Base-by-base conservation (phyloP, 1,140 invertebrate species). In the Chlorops oryzae region DNA sequence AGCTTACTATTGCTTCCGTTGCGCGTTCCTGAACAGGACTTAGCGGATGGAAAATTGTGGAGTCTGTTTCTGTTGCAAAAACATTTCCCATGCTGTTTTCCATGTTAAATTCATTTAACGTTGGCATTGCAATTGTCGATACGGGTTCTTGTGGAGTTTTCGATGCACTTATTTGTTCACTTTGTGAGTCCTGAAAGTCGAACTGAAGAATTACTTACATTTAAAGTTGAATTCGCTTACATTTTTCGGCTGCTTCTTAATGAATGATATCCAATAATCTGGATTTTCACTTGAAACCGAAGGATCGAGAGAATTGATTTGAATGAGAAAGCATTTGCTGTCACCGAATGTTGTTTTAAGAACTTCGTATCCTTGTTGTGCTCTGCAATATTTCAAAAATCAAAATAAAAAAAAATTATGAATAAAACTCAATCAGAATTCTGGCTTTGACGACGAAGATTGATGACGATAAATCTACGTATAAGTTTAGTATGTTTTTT, bases 291-390 rank as follows among this genome's bases (percentile, higher is more conserved):
- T 73, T 3, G 76, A 67, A 41, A 74, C 76, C 58, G 81, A 52
- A 0, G 46, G 25, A n/a, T 71, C 62, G 15, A 57, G 79, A 5
- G 92, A 94, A 73, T 96, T 96, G 48, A 95, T 88, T 69, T 84
- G 81, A 23, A 97, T 75, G 58, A 96, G 75, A 71, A 94, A 92
- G 73, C 91, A 95, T 65, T 87, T 87, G 52, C 82, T 80, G 25
- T 80, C 78, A 22, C 90, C 92, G 75, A 92, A 95, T 21, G 84
- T 82, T 38, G 83, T 83, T 73, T 92, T 92, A 68, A 96, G 81
- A 52, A 81, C 81, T 63, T 90, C 86, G 77, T 88, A 94, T 42
- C 85, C 75, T 58, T 82, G 77, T 71, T 91, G 86, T 48, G 90
- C 87, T 63, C 90, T 93, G 7, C 12, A 22, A 23, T 24, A 24